Evolutionary conservation across 2,113 vertebrate species (phyloP).

Genomic region (Erythrocebus patas): DNA sequence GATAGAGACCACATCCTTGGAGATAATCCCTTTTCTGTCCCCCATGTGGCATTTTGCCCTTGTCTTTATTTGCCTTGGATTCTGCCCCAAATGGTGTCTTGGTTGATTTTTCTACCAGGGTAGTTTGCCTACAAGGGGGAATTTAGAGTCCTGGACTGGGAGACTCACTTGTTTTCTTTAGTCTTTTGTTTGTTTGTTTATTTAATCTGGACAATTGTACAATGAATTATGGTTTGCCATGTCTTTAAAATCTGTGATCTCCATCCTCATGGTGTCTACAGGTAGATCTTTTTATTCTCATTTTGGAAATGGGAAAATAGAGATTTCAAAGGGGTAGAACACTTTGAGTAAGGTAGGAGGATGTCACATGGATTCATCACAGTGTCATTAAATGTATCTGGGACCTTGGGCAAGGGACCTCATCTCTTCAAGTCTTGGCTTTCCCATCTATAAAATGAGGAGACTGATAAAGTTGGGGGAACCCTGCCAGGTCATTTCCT

Average conservation of each 20-base stretch:
- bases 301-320: not conserved
- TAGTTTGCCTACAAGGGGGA: not conserved
- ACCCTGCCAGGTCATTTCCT: not conserved
- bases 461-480: too few species aligned
- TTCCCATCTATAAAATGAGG: not conserved
- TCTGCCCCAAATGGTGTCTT: not conserved
- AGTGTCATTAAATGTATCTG: not conserved
- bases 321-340: not conserved
- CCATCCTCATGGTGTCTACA: not conserved
- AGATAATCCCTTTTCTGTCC: not conserved
- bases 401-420: not conserved
- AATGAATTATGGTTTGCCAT: not conserved
- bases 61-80: not conserved
- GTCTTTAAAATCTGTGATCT: not conserved
- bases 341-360: not conserved
- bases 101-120: not conserved
- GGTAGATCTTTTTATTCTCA: not conserved
- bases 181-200: not conserved
- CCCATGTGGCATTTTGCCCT: not conserved
- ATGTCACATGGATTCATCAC: not conserved
- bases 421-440: too few species aligned
- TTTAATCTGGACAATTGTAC: not conserved
- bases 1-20: not conserved
- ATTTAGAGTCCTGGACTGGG: not conserved
- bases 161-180: not conserved